Conservation (phyloP, 2,888 invertebrate genomes). For the Iphiclides podalirius region DNA sequence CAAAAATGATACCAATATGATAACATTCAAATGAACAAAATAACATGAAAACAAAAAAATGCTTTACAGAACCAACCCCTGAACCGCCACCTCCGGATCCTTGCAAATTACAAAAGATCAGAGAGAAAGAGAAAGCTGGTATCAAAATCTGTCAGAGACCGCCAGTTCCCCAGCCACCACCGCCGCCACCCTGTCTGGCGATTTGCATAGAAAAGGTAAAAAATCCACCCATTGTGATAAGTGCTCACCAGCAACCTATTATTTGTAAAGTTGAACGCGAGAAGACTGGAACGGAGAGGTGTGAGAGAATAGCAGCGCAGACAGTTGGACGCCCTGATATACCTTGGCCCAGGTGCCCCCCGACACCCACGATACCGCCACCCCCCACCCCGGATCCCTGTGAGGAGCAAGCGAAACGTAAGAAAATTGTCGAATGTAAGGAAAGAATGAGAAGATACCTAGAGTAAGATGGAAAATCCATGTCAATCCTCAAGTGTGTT, state of each 20-base stretch:
- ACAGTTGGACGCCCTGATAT: slow-evolving; percentile 35
- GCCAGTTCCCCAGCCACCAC: slow-evolving; percentile 36
- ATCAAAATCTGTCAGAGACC: slow-evolving; percentile 46
- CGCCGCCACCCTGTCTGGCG: slow-evolving; percentile 41
- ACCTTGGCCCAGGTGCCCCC: slow-evolving; percentile 44
- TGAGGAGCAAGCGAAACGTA: slow-evolving; percentile 38
- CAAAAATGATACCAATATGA: slow-evolving; percentile 1
- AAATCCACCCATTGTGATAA: slow-evolving; percentile 39
- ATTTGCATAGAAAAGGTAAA: slow-evolving; percentile 57
- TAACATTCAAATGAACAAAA: slow-evolving; percentile 13
- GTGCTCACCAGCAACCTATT: slow-evolving; percentile 27
- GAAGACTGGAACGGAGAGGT: slow-evolving; percentile 41
- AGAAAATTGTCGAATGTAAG: slow-evolving; percentile 40
- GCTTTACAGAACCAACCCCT: slow-evolving; percentile 39
- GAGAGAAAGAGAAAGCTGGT: slow-evolving; percentile 44
- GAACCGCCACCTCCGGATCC: slow-evolving; percentile 43
- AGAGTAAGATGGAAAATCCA: slow-evolving; percentile 42
- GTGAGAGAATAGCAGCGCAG: slow-evolving; percentile 39
- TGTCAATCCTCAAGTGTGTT: too few species aligned
- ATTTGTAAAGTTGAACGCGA: slow-evolving; percentile 44
- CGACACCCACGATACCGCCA: slow-evolving; percentile 42
- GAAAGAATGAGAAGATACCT: slow-evolving; percentile 47
- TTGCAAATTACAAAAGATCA: slow-evolving; percentile 44
- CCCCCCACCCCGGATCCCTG: slow-evolving; percentile 47
- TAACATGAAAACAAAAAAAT: slow-evolving; percentile 51